A percentile compares a stretch with the other conserved stretches of the same genome.
phyloP scores from a whole-genome alignment of 2,797 vertebrate species.

The Peromyscus nudipes region DNA sequence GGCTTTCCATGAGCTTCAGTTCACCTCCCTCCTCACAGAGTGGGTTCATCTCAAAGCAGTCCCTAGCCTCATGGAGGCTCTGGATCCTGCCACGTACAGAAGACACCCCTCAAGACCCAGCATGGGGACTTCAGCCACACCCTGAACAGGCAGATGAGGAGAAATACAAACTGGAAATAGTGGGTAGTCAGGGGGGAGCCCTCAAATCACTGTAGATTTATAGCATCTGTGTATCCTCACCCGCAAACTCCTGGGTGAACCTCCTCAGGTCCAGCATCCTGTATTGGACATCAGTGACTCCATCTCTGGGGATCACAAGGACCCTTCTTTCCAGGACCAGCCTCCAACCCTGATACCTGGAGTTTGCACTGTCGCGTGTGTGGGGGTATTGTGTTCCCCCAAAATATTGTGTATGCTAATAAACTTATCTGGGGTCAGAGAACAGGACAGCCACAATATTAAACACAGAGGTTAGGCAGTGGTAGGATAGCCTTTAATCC shows the following conservation, averaged over 20 bases:
- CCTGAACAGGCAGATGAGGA: not conserved
- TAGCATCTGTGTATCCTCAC: not conserved
- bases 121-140: not conserved
- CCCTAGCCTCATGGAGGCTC: not conserved
- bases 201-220: not conserved
- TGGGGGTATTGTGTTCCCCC: no score
- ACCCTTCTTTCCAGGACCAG: not conserved
- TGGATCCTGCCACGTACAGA: fast-evolving
- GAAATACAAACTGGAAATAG: not conserved
- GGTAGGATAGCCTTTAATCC: no score
- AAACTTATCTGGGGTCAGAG: no score
- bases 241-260: not conserved
- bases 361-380: not conserved
- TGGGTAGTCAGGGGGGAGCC: no score
- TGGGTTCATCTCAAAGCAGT: not conserved
- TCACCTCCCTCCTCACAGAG: fast-evolving
- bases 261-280: not conserved
- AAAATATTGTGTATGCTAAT: no score
- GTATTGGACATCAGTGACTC: not conserved
- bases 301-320: not conserved
- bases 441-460: no score
- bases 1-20: not conserved
- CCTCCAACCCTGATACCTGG: not conserved
- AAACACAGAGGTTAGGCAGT: no score
- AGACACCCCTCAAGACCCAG: not conserved